Conservation (phyloP, 2,888 invertebrate species). For the Orthosia gothica region DNA sequence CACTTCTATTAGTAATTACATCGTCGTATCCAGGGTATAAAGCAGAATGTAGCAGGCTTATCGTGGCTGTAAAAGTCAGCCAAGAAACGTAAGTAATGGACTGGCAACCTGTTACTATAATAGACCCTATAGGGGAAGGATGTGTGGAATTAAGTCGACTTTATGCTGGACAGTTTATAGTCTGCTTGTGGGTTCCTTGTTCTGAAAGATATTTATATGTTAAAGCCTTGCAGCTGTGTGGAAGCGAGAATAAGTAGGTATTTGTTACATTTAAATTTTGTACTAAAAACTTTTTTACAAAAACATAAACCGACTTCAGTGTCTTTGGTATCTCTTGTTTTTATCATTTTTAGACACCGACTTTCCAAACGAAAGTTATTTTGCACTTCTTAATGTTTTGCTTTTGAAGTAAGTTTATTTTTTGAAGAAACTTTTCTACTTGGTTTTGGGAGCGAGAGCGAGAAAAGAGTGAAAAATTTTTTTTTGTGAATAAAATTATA, state of each 20-base stretch:
- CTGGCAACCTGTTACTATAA: constrained; percentile 41
- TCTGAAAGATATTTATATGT: background rate
- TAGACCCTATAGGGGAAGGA: background rate
- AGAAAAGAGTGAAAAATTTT: too few relatives aligned
- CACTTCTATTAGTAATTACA: constrained; percentile 28
- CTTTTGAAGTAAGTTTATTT: too few relatives aligned
- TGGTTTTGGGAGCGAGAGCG: too few relatives aligned
- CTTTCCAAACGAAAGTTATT: too few relatives aligned
- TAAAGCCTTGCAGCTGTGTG: background rate
- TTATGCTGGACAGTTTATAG: constrained; percentile 20
- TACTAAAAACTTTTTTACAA: too few relatives aligned
- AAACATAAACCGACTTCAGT: too few relatives aligned
- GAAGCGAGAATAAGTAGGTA: background rate
- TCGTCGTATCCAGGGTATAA: constrained; percentile 19
- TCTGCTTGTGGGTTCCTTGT: background rate
- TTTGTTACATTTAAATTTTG: background rate
- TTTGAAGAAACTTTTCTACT: too few relatives aligned
- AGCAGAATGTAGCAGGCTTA: constrained; percentile 40
- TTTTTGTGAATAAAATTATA: too few relatives aligned
- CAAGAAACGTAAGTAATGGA: constrained; percentile 54
- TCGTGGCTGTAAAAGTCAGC: constrained; percentile 47
- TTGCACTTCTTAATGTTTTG: too few relatives aligned
- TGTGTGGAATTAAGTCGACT: constrained; percentile 18
- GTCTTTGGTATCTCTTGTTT: too few relatives aligned
- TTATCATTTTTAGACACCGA: too few relatives aligned